Evolutionary conservation across 2,797 vertebrate species (phyloP), one percentile per base, ranked within the genome.

Genomic region (Aphelocoma californica): DNA sequence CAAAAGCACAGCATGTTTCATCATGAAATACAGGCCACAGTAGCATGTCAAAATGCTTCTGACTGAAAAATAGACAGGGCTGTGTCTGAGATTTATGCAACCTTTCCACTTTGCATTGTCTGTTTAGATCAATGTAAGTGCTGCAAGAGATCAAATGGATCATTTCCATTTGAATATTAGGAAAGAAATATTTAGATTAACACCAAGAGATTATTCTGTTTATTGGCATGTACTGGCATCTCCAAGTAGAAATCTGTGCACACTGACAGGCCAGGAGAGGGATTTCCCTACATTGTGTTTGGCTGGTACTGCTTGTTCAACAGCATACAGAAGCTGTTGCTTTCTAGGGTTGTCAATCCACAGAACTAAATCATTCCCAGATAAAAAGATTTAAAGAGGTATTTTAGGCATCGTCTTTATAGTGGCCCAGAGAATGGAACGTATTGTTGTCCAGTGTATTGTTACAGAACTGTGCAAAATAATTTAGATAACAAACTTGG

Each of bases 1-100:
- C 81, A 93, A 93, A 93, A 93, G 17, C 77, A 84, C 86, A 79
- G 51, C 38, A n/a, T 72, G 58, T 79, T 86, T 88, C 34, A 40
- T 78, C 2, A 2, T 57, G 56, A 86, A 91, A 86, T 88, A 50
- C 38, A 72, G 69, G 54, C 54, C 72, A 75, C 0, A 7, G 58
- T 44, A 48, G 18, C 47, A 42, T 38, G 73, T 86, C 70, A 70
- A 61, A 81, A 45, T 45, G 16, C 31, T 89, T 93, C 62, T 91
- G 66, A 62, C 36, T 79, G 80, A 78, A 81, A 74, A 81, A 69
- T 8, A 86, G 57, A 38, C 31, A 50, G 53, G 29, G n/a, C 23
- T 72, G 10, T 56, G 31, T 50, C 57, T 65, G 57, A 79, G 62
- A 73, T 65, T 77, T 79, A 50, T 58, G 31, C 29, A 61, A 40